Percentiles rank a stretch among this genome's conserved stretches.
phyloP scores from a whole-genome alignment of 2,888 invertebrate genomes.

The Sinodicranocentrus sp. region DNA sequence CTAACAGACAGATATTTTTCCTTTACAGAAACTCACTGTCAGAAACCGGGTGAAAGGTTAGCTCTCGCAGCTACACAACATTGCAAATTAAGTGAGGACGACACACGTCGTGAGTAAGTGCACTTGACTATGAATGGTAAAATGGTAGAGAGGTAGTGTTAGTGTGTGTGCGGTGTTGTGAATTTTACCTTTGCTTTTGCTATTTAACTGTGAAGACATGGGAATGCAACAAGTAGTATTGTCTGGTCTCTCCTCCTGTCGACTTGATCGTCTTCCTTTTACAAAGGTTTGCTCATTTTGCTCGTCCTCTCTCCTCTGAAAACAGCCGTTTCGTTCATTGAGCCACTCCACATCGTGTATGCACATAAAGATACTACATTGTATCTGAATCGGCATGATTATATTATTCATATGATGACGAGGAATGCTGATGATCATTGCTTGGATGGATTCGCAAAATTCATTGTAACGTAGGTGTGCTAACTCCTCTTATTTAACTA shows the following conservation, averaged over 20 bases:
- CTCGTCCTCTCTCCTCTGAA: constrained; percentile 1
- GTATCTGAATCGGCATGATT: constrained; percentile 7
- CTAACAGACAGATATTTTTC: background rate
- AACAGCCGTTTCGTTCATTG: too few species aligned
- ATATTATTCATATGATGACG: constrained; percentile 11
- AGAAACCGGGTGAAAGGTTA: constrained; percentile 66
- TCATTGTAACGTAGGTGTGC: constrained; percentile 42
- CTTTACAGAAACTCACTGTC: constrained; percentile 11
- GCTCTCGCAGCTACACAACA: background rate
- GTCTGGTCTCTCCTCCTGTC: constrained; percentile 57
- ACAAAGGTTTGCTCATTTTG: background rate
- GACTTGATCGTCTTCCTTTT: constrained; percentile 40
- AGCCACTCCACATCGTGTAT: background rate
- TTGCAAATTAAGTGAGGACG: constrained; percentile 7
- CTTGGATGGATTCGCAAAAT: background rate
- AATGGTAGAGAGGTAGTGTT: background rate
- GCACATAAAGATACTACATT: constrained; percentile 6
- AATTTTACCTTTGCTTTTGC: constrained; percentile 8
- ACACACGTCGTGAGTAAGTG: background rate
- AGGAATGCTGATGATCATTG: background rate
- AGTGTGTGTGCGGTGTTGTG: background rate
- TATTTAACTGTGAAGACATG: constrained; percentile 42
- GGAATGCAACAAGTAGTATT: constrained; percentile 52
- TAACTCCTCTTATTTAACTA: background rate
- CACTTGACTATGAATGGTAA: constrained; percentile 21